Base-by-base conservation (phyloP, 1,140 invertebrate genomes). In the Brachionus angularis region DNA sequence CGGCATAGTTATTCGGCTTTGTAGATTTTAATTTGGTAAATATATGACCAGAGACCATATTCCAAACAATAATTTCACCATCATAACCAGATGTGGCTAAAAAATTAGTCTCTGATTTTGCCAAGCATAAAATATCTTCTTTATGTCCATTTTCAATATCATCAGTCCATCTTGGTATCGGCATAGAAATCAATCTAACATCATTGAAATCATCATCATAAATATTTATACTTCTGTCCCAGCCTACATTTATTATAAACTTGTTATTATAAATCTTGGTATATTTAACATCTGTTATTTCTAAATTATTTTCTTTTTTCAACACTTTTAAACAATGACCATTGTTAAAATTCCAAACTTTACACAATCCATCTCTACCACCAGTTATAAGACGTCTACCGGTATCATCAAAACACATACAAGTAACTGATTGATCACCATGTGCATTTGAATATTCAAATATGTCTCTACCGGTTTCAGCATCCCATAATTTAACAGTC, bases 331-430 rank as follows among this genome's bases (percentile, higher is more conserved):
- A 75, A 74, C 80, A 81, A 62, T 82, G 79, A 3, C 81, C 81
- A 75, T 81, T 82, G 72, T 82, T 82, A 69, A 80, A 82, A 73
- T 82, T 82, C 81, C 81, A 82, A 27, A 82, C 77, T 71, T 75
- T 76, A 12, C 81, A 72, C 12, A 74, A 73, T n/a, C 81, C 81
- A 76, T 82, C 80, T 70, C 79, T 72, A 5, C 79, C 78, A 42
- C 79, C 80, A 25, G 80, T 81, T n/a, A 82, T 77, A 34, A 81
- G 74, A 52, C 81, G 79, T 74, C 79, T 75, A 3, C 75, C 77
- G 52, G 78, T 79, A 29, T 75, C 77, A 72, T 82, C 81, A 74
- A 82, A 80, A 16, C 76, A 74, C 79, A 82, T 78, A 74, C 79
- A 80, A 3, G 80, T 81, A 21, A 82, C 79, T 25, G 78, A 77